Evolutionary conservation across 2,113 vertebrate genomes (phyloP).

Genomic region (Etheostoma spectabile): DNA sequence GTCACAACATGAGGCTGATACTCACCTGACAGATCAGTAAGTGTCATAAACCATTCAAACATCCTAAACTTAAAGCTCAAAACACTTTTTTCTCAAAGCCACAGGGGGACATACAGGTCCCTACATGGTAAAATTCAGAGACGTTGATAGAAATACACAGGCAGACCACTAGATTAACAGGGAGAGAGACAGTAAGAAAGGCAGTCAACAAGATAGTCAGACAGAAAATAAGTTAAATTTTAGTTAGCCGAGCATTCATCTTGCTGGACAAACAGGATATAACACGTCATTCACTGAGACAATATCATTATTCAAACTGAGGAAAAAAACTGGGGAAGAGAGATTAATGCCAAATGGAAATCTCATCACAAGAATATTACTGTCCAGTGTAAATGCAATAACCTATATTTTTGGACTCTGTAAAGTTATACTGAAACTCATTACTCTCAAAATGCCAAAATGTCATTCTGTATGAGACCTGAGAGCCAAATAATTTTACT

Average conservation of each 20-base stretch:
- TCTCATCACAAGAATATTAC: slow-evolving; percentile 55
- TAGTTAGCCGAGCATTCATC: slow-evolving; percentile 15
- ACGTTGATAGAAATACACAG: neutral
- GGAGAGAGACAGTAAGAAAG: neutral
- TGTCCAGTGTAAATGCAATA: slow-evolving; percentile 61
- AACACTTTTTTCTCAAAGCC: neutral
- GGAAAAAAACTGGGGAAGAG: slow-evolving; percentile 10
- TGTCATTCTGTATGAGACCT: slow-evolving; percentile 48
- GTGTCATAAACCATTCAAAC: neutral
- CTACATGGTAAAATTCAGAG: neutral
- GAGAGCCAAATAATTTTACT: slow-evolving; percentile 28
- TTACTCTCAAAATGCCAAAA: slow-evolving; percentile 72
- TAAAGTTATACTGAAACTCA: slow-evolving; percentile 70
- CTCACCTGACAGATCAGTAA: neutral
- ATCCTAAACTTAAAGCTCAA: neutral
- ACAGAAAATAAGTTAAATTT: neutral
- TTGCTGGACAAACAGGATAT: slow-evolving; percentile 55
- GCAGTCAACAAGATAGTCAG: neutral
- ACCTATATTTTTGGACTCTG: slow-evolving; percentile 47
- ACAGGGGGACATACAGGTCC: neutral
- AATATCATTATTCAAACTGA: slow-evolving; percentile 52
- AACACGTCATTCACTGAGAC: slow-evolving; percentile 53
- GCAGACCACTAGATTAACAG: neutral
- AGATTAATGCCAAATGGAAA: slow-evolving; percentile 65
- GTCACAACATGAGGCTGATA: neutral